phyloP scores from a whole-genome alignment of 2,113 vertebrate genomes.

The Seriola quinqueradiata region DNA sequence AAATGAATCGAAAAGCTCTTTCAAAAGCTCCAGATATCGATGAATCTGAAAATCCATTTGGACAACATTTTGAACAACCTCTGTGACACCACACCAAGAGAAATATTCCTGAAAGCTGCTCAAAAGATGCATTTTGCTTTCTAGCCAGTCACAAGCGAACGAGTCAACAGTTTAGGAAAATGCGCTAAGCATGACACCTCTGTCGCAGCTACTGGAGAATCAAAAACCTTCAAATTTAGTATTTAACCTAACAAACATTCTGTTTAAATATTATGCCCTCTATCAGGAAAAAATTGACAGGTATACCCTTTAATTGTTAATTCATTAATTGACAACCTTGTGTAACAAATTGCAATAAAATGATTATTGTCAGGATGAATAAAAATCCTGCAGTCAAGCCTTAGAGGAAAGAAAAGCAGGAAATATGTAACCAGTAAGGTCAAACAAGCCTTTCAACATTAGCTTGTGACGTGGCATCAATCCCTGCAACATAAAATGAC shows the following conservation, averaged over 20 bases:
- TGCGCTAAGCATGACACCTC: slow-evolving; percentile 22
- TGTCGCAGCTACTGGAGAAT: slow-evolving; percentile 21
- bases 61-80: slow-evolving; percentile 54
- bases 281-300: background rate
- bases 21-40: slow-evolving; percentile 25
- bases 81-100: slow-evolving; percentile 42
- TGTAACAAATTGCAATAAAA: slow-evolving; percentile 26
- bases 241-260: slow-evolving; percentile 20
- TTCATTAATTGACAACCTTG: background rate
- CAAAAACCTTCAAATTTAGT: slow-evolving; percentile 1
- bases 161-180: slow-evolving; percentile 31
- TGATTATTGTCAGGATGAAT: slow-evolving; percentile 33
- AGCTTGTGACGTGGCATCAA: slow-evolving; percentile 33
- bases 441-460: slow-evolving; percentile 4
- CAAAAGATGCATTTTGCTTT: slow-evolving; percentile 44
- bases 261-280: slow-evolving; percentile 1
- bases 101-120: slow-evolving; percentile 40
- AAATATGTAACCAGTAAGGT: slow-evolving; percentile 10
- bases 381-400: slow-evolving; percentile 36
- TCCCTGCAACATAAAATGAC: slow-evolving; percentile 42
- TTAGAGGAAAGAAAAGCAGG: slow-evolving; percentile 27
- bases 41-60: slow-evolving; percentile 57
- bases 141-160: slow-evolving; percentile 30
- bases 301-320: background rate
- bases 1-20: slow-evolving; percentile 26